Base-by-base conservation (phyloP, 2,113 vertebrate genomes). In the Podilymbus podiceps region DNA sequence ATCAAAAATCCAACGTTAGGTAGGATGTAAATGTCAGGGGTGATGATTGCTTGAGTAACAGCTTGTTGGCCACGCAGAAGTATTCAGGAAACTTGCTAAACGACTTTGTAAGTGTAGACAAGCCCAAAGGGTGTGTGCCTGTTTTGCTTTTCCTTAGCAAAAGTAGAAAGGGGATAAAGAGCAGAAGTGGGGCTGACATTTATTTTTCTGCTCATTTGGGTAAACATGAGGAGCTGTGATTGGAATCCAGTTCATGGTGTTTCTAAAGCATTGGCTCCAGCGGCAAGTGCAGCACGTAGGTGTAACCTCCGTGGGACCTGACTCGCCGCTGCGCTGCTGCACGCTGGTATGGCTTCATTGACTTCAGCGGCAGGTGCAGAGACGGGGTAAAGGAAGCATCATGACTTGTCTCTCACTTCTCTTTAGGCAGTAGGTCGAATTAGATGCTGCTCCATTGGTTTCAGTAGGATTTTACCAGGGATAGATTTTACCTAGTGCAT, bases 121-220 rank as follows among this genome's bases (percentile, higher is more conserved):
- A 93, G 68, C 74, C 66, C 40, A 49, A 62, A 91, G 46, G 46
- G 15, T 40, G 21, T 78, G 74, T 62, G 31, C 85, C 77, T 90
- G 66, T 67, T 91, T 91, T 88, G 55, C 62, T 91, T 88, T 85
- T 91, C 44, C 24, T 93, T 83, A 91, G 85, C 24, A 73, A 67
- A 92, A 90, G 60, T 87, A 88, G 90, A 56, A 92, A 75, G 31
- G 42, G 30, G 53, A 58, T 85, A 53, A 93, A 46, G 58, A 93
- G 50, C 87, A 89, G 87, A 86, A 73, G 30, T 64, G 84, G 73
- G 40, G 47, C 68, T 95, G 83, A 30, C 24, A 16, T 30, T 86
- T 88, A 18, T 84, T 90, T 60, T 93, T 87, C 80, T 87, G 25
- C 52, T 86, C 25, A 5, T 89, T 78, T 84, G 38, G 10, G 40